A percentile compares a stretch with the other conserved stretches of the same genome.
phyloP scores from a whole-genome alignment of 2,888 invertebrate species.

The Mythimna lalbum region DNA sequence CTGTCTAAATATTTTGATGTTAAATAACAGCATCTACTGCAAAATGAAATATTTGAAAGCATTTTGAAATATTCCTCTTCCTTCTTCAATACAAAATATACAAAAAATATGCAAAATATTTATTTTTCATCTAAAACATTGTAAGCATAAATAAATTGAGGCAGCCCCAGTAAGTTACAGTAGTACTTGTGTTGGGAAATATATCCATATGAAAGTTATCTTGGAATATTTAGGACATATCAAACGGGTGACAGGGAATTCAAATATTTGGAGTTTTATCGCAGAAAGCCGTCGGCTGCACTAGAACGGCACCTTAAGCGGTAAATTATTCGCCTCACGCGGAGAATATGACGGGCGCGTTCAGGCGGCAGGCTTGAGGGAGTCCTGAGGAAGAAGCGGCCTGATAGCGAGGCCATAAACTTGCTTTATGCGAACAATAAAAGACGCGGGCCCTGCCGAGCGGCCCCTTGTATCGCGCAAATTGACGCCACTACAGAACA shows the following conservation, averaged over 20 bases:
- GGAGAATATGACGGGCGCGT: conserved; percentile 48
- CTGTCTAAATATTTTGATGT: neutral
- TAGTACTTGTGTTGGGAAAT: too few relatives aligned
- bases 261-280: conserved; percentile 42
- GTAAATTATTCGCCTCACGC: conserved; percentile 64
- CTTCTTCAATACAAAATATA: too few relatives aligned
- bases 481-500: conserved; percentile 39
- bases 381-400: conserved; percentile 37
- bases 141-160: too few relatives aligned
- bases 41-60: conserved; percentile 18
- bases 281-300: conserved; percentile 43
- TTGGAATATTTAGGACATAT: conserved; percentile 29
- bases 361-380: conserved; percentile 33
- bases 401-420: conserved; percentile 75
- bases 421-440: conserved; percentile 74
- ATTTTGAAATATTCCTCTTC: conserved; percentile 7
- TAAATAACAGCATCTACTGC: neutral
- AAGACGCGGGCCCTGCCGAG: conserved; percentile 50
- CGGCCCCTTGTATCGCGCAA: conserved; percentile 46
- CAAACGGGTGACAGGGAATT: conserved; percentile 34
- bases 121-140: too few relatives aligned
- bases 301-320: conserved; percentile 40
- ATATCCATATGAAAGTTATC: conserved; percentile 31
- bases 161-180: too few relatives aligned
- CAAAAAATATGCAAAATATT: too few relatives aligned